Evolutionary conservation across 2,113 vertebrate species (phyloP).

Genomic region (Condylura cristata): DNA sequence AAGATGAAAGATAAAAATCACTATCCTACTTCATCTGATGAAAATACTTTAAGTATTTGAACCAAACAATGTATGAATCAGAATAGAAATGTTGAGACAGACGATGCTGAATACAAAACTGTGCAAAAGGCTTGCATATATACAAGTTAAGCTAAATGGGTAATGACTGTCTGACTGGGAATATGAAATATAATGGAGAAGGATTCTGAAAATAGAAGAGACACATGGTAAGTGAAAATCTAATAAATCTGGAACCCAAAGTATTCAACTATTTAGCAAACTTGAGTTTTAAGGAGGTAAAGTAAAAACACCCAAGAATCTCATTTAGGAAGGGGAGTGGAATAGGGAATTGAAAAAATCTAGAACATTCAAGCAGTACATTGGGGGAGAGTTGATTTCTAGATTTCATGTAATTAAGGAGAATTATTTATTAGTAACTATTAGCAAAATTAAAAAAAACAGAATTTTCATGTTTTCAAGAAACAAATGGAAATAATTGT

Average conservation of each 20-base stretch:
- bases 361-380: background rate
- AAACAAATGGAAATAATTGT: background rate
- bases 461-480: background rate
- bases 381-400: background rate
- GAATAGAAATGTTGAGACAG: conserved; percentile 7
- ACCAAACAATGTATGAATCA: conserved; percentile 21
- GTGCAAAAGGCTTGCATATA: background rate
- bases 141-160: conserved; percentile 1
- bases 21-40: background rate
- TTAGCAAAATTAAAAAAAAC: conserved; percentile 8
- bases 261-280: conserved; percentile 44
- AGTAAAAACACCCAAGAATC: background rate
- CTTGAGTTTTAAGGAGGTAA: background rate
- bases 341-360: background rate
- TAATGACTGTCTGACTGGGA: background rate
- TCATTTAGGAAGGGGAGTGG: background rate
- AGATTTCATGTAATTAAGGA: background rate
- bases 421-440: background rate
- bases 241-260: conserved; percentile 50
- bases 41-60: conserved; percentile 12
- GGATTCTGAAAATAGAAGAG: conserved; percentile 55
- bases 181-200: conserved; percentile 30
- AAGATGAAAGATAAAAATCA: background rate
- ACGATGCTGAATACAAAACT: conserved; percentile 6
- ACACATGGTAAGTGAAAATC: conserved; percentile 29